Base-by-base conservation (phyloP, 1,140 invertebrate genomes). In the Eriocheir sinensis region DNA sequence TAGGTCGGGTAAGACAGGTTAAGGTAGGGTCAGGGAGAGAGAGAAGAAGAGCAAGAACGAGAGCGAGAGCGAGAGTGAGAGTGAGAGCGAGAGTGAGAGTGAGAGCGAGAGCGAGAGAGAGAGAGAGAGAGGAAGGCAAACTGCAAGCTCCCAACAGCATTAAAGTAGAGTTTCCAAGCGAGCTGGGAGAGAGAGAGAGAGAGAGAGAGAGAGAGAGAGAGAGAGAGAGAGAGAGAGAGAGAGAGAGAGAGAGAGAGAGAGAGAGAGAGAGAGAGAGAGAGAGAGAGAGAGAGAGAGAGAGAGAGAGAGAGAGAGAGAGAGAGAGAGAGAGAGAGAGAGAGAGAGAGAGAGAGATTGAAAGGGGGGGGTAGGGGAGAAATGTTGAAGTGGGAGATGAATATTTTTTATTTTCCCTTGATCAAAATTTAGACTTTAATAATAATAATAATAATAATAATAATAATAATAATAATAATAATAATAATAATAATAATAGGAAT, bases 211-310 rank as follows among this genome's bases (percentile, higher is more conserved):
- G 86, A 44, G 86, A 89, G 40, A 44, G 40, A 40, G 86, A 89
- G 86, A 89, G 86, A 89, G 86, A 48, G 88, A 48, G 38, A 89
- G 86, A 89, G 86, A 44, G 40, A 44, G 40, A 40, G 86, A 44
- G 86, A 44, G 40, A 44, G 34, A 89, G 86, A 44, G 40, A 89
- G 40, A 40, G 40, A 89, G 86, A 44, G 86, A 36, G 38, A 41
- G 17, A 41, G 44, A n/a, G 17, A 41, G 88, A 32, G 88, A 41
- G 21, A 27, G 38, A n/a, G 38, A 40, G 86, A 44, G 40, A 44
- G 40, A 44, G 34, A 44, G 86, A 30, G 86, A 44, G 15, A 34
- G 32, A 85, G 15, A 34, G 83, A 85, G 12, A 12, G 32, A 85
- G 86, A n/a, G 88, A 89, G 40, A 44, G 34, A 89, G n/a, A 15